Conservation (phyloP, 1,140 invertebrate species). For the Reticulitermes speratus region DNA sequence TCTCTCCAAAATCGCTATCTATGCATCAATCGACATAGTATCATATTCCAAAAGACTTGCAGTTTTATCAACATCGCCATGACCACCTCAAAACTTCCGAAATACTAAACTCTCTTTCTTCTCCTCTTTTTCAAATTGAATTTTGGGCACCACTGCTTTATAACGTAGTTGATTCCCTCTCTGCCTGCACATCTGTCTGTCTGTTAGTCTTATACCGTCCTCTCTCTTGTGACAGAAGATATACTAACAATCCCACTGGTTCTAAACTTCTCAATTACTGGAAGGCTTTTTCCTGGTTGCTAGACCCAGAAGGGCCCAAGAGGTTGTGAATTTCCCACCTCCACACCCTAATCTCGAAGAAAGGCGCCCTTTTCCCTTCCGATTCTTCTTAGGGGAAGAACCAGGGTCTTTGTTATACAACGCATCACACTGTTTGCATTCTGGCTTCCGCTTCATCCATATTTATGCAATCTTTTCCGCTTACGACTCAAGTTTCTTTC, state of each 20-base stretch:
- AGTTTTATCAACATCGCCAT: too few relatives aligned
- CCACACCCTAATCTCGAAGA: background rate
- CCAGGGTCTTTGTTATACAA: background rate
- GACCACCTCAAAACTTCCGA: too few relatives aligned
- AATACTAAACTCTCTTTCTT: background rate
- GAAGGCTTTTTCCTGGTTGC: background rate
- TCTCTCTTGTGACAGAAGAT: conserved; percentile 4
- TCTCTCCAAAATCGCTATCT: too few relatives aligned
- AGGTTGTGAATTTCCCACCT: background rate
- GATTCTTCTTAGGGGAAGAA: background rate
- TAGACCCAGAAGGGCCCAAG: background rate
- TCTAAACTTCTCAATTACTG: conserved; percentile 17
- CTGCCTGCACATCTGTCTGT: background rate
- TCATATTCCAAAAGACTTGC: too few relatives aligned
- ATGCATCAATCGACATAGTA: too few relatives aligned
- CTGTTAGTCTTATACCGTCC: background rate
- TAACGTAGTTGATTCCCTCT: background rate
- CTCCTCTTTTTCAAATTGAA: background rate
- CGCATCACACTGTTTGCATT: conserved; percentile 10
- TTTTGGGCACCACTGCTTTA: conserved; percentile 10
- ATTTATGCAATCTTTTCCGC: conserved; percentile 12
- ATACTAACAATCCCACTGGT: background rate
- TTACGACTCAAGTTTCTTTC: background rate
- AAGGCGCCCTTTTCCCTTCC: background rate
- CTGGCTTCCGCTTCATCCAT: background rate